Evolutionary conservation across 2,797 vertebrate genomes (phyloP), one percentile per base, ranked within the genome.

Genomic region (Semaprochilodus insignis): DNA sequence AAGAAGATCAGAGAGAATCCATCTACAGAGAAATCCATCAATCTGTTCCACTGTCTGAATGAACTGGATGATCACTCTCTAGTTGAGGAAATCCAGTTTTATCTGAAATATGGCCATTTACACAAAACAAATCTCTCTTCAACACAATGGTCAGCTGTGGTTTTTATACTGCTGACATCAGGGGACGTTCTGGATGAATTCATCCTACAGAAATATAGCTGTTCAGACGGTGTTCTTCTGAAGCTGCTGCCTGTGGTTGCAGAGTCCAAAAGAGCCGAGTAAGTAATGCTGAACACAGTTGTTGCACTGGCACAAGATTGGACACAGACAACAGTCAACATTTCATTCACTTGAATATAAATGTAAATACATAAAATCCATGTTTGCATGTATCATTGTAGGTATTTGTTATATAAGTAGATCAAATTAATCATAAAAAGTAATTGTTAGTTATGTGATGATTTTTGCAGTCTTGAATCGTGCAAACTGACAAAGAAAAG

Each of bases 151-250:
- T 48, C 44, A 48, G 44, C 44, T 67, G 48, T 78, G 48, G 76
- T 54, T 4, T 78, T 78, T 78, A 23, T 78, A 15, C 51, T 78
- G 54, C 48, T 67, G 25, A 78, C 76, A 14, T 78, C 76, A 34
- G 15, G 15, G 15, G 1, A 69, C 2, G n/a, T 44, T 1, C 48
- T 67, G 21, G 76, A 78, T 7, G 48, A 36, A 36, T 78, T 78
- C 52, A 25, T 60, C 48, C 62, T 78, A 10, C 17, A 34, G 17
- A 27, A 65, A 65, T 78, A 67, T 34, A 19, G 11, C 16, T 31
- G 14, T 34, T 17, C 31, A 70, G 62, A 78, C 19, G 54, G 16
- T 15, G 63, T 55, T 59, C 65, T 48, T 48, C 44, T 48, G 44
- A 48, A 48, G 44, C 44, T 48, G 44, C 11, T 48, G 44, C 44